A percentile compares a stretch with the other conserved stretches of the same genome.
These are phyloP conservation scores for Uria lomvia DNA, from an alignment of 2,113 vertebrate species.

Conservation along the genomic window DNA sequence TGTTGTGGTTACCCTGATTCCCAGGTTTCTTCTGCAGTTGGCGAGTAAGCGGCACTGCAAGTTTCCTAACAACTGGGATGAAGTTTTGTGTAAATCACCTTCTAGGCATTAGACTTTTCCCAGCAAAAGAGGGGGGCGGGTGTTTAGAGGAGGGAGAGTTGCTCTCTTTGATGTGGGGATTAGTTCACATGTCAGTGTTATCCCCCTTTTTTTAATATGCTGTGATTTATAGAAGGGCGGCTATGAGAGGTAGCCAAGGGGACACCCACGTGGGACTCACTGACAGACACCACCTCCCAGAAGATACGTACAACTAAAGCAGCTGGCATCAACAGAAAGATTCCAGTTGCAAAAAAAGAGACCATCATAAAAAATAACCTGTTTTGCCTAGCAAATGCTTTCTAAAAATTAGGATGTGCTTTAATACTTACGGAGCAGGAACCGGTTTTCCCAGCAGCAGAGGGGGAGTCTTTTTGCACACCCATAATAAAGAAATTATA, in stretches of 20 bases:
- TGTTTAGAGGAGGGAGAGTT: conserved; percentile 15
- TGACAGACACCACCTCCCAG: conserved; percentile 27
- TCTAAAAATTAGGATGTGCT: conserved; percentile 28
- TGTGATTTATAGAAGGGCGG: conserved; percentile 42
- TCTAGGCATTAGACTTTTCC: conserved; percentile 65
- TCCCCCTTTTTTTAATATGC: conserved; percentile 36
- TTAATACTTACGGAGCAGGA: background rate
- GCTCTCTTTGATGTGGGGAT: conserved; percentile 63
- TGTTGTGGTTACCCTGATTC: conserved; percentile 35
- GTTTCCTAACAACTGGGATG: conserved; percentile 39
- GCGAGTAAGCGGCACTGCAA: background rate
- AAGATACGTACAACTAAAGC: background rate
- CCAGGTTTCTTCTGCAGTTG: conserved; percentile 30
- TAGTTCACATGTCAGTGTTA: conserved; percentile 66
- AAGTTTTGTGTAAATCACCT: conserved; percentile 51
- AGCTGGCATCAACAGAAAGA: conserved; percentile 35
- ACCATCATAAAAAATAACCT: background rate
- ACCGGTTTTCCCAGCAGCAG: conserved; percentile 11
- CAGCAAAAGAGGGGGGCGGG: conserved; percentile 43
- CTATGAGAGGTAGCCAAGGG: conserved; percentile 38
- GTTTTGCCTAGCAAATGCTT: conserved; percentile 56
- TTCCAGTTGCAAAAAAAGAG: background rate
- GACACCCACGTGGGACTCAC: conserved; percentile 36
- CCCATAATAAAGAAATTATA: background rate
- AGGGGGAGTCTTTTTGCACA: background rate